Base-by-base conservation (phyloP, 2,113 vertebrate species). In the Daboia siamensis region DNA sequence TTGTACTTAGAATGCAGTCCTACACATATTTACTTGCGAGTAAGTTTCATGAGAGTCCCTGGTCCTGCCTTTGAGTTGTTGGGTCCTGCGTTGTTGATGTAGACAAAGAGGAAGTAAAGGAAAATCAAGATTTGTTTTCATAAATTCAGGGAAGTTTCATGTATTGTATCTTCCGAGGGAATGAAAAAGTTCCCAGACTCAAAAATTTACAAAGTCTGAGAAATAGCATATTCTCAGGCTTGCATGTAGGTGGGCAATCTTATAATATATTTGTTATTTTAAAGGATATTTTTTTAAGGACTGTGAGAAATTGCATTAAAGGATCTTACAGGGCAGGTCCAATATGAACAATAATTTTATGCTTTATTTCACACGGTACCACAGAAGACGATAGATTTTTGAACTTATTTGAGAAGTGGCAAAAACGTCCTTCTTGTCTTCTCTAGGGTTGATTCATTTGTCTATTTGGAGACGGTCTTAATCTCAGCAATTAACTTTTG, bases 141-240 rank as follows among this genome's bases (percentile, higher is more conserved):
- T 91, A 94, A 86, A 94, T 96, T 92, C 94, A 94, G 95, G 95
- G 95, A 95, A 93, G 94, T 90, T 96, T 96, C 80, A 90, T 44
- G 5, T 96, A 96, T 97, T 92, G 97, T 97, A 95, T 97, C 86
- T 97, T 97, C 91, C 94, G 94, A 90, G 93, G 93, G 93, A 91
- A 95, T 87, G 93, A 88, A 94, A 96, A 86, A 95, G 93, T 97
- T 95, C 94, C 96, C 95, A 94, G 94, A 96, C 95, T 94, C 94
- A 94, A 97, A 96, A 96, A 94, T 88, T 91, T 94, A 97, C 92
- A 94, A 94, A 80, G 96, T 95, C 97, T 97, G 96, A 97, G 97
- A 97, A 98, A 97, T 96, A 94, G 89, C 90, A 97, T 93, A 95
- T 97, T 97, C 97, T 97, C 97, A 97, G 95, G 97, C 96, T 96